Conservation (phyloP, 1,140 invertebrate species). For the Trichoplusia ni region DNA sequence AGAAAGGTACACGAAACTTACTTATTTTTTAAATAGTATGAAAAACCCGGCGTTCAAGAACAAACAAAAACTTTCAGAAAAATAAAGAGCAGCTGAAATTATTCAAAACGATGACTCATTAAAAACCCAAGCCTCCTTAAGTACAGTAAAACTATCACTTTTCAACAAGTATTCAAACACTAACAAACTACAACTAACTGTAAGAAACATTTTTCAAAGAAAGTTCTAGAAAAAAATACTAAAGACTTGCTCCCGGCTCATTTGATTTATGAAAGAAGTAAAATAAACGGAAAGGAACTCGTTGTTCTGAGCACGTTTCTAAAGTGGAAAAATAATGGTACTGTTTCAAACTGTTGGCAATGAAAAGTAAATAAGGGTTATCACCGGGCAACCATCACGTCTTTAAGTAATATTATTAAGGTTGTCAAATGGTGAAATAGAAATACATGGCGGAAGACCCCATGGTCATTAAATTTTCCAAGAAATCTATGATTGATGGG, state of each 20-base stretch:
- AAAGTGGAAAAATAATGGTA: slow-evolving; percentile 13
- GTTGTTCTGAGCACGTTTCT: slow-evolving; percentile 13
- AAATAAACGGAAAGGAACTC: slow-evolving; percentile 14
- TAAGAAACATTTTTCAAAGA: slow-evolving; percentile 20
- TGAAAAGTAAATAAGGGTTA: background rate
- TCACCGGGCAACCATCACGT: too few species aligned
- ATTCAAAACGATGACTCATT: slow-evolving; percentile 6
- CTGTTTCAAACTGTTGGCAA: background rate
- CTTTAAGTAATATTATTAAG: too few species aligned
- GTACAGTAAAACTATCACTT: background rate
- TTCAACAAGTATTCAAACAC: slow-evolving; percentile 2
- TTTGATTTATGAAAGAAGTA: slow-evolving; percentile 24
- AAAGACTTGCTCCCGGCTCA: slow-evolving; percentile 5
- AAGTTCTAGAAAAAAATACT: slow-evolving; percentile 13
- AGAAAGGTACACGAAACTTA: too few species aligned
- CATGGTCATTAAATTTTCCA: too few species aligned
- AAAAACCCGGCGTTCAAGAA: too few species aligned
- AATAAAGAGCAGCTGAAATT: too few species aligned
- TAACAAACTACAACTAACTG: background rate
- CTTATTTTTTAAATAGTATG: too few species aligned
- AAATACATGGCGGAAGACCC: too few species aligned
- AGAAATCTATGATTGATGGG: too few species aligned
- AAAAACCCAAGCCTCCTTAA: background rate
- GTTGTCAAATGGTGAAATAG: too few species aligned
- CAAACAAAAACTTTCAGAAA: too few species aligned